Conservation (phyloP, 2,113 vertebrate genomes). For the Furnarius figulus region DNA sequence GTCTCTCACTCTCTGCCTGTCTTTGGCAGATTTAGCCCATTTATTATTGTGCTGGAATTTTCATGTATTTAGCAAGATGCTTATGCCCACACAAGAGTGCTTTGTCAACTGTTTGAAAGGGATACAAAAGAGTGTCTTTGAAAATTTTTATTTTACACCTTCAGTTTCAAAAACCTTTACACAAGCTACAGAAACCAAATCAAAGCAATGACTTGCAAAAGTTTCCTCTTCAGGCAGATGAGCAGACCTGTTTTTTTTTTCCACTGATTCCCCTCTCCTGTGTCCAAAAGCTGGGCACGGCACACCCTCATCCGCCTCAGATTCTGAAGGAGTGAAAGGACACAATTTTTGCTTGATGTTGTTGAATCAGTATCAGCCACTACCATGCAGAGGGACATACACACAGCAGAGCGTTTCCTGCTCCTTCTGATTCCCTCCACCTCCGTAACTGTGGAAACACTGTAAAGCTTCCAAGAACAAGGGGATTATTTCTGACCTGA, state of each 20-base stretch:
- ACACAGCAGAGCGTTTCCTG: neutral
- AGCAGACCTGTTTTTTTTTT: neutral
- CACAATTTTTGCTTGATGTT: accelerated
- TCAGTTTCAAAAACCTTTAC: neutral
- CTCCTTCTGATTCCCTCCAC: neutral
- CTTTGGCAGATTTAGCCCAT: neutral
- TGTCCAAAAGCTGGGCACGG: neutral
- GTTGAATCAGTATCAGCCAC: neutral
- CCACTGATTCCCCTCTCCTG: neutral
- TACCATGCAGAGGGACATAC: neutral
- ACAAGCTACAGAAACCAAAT: neutral
- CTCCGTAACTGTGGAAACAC: neutral
- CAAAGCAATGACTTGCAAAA: neutral
- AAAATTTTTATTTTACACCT: neutral
- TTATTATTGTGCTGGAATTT: neutral
- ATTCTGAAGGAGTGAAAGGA: neutral
- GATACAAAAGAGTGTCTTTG: neutral
- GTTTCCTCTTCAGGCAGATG: neutral
- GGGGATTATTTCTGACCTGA: neutral
- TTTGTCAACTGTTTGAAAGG: neutral
- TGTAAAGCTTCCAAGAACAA: neutral
- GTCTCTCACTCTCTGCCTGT: neutral
- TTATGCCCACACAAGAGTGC: neutral
- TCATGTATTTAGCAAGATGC: neutral
- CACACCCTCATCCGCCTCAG: neutral